A percentile compares a stretch with the other conserved stretches of the same genome.
Conservation (phyloP, 1,140 invertebrate genomes). For the Cheumatopsyche charites region DNA sequence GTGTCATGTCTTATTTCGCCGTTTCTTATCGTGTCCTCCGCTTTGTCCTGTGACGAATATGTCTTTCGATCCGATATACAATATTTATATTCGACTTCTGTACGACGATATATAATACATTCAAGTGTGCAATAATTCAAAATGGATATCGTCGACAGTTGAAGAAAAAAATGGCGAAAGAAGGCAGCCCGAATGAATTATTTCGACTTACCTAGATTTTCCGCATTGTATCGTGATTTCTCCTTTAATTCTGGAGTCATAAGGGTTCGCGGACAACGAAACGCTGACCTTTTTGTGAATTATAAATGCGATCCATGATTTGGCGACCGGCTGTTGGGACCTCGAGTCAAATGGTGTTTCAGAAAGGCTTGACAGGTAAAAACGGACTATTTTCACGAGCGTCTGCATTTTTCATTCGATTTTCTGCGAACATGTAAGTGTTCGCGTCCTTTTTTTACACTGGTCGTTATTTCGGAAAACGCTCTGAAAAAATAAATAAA, state of each 20-base stretch:
- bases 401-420: conserved; percentile 34
- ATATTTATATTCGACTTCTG: not conserved
- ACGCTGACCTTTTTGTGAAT: conserved; percentile 42
- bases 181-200: no score
- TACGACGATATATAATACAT: not conserved
- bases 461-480: no score
- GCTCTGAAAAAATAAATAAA: no score
- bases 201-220: no score
- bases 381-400: conserved; percentile 23
- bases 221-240: not conserved
- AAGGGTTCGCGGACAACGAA: not conserved
- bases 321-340: conserved; percentile 21
- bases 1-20: conserved; percentile 22
- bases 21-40: not conserved
- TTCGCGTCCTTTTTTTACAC: no score
- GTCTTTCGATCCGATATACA: conserved; percentile 5
- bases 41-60: not conserved
- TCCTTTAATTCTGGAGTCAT: not conserved
- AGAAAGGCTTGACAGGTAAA: conserved; percentile 17
- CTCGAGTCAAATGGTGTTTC: conserved; percentile 32
- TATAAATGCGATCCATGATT: conserved; percentile 42
- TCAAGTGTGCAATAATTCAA: not conserved
- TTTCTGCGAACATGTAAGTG: not conserved
- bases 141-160: not conserved
- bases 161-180: not conserved